Base-by-base conservation (phyloP, 1,140 invertebrate genomes). In the Helicoverpa armigera region DNA sequence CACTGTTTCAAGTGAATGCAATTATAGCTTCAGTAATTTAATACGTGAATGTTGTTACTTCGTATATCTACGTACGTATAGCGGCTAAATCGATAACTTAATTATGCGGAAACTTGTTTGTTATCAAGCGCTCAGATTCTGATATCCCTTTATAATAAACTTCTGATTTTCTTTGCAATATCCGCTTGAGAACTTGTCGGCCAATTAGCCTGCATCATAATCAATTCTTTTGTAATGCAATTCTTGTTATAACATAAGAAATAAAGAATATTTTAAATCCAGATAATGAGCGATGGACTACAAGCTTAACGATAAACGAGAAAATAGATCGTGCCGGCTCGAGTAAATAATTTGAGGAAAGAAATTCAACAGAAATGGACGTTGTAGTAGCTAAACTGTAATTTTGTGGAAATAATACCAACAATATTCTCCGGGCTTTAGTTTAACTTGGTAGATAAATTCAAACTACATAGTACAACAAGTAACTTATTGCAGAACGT, bases 351-450 rank as follows among this genome's bases (percentile, higher is more conserved):
- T 82, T 86, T 80, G 79, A 69, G 77, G 54, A 86, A 81, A 82
- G 81, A 83, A 83, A 86, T 83, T 84, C 81, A 76, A 61, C 77
- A 53, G 76, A 72, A 72, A 82, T 12, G 54, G 63, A 67, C 53
- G 72, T n/a, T 50, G 43, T 78, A 60, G 58, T 60, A 51, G 65
- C 82, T 83, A 84, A 84, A 78, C 77, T 77, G 81, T 84, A 81
- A 83, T 86, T 86, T 80, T 48, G 67, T 74, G 43, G 65, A 75
- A 83, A 84, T 83, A 84, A 86, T 80, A 83, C 72, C 79, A 69
- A 80, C 81, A 82, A 83, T 82, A 79, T 82, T 73, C 65, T 61
- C 61, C 18, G 48, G 54, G 54, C 76, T 18, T 83, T 82, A 74
- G 77, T 80, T 86, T 82, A 84, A 86, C 75, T 83, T 56, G 60